Evolutionary conservation across 2,113 vertebrate species (phyloP).

Genomic region (Pipra filicauda): DNA sequence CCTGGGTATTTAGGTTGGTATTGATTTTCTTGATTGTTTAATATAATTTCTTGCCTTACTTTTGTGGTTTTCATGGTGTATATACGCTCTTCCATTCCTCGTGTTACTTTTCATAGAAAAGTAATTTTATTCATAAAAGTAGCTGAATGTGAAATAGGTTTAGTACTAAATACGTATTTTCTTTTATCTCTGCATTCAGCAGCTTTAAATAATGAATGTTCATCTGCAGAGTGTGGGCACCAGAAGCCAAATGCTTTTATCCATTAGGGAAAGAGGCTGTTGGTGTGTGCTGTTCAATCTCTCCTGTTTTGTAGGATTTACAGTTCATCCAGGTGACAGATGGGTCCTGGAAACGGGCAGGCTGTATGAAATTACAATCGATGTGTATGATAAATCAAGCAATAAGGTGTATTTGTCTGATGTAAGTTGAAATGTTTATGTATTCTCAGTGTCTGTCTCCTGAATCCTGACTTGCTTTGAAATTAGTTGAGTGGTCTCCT

Average conservation of each 20-base stretch:
- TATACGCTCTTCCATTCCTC: rapidly evolving
- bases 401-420: slow-evolving; percentile 91
- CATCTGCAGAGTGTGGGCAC: neutral
- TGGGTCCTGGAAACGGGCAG: slow-evolving; percentile 91
- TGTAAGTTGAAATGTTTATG: slow-evolving; percentile 78
- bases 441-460: neutral
- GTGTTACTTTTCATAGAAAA: neutral
- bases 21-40: neutral
- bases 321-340: slow-evolving; percentile 87
- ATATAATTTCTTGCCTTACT: neutral
- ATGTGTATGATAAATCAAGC: slow-evolving; percentile 91
- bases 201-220: neutral
- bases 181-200: neutral
- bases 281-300: neutral
- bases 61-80: neutral
- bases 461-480: neutral
- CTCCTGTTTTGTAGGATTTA: slow-evolving; percentile 81
- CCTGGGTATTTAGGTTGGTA: slow-evolving; percentile 88
- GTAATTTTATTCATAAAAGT: neutral
- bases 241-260: neutral
- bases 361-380: slow-evolving; percentile 84
- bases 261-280: neutral
- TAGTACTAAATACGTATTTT: neutral
- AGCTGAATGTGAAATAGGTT: neutral
- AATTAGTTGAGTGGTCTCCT: neutral